Conservation (phyloP, 2,113 vertebrate genomes). For the Turdus rufiventris region DNA sequence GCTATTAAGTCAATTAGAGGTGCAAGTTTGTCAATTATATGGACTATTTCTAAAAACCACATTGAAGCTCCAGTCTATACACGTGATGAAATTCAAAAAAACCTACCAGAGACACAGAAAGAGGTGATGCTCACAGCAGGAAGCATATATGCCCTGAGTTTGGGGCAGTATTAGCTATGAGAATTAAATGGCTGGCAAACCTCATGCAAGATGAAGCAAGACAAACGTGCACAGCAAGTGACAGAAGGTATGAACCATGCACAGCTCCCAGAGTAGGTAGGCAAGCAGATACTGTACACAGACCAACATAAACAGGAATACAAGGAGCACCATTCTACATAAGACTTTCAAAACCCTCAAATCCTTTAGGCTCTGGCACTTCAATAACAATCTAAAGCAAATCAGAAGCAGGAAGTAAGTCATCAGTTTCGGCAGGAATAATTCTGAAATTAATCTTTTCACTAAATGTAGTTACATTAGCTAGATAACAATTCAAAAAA, state of each 20-base stretch:
- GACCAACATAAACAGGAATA: not conserved
- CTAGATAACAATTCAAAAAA: not conserved
- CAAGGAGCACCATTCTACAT: not conserved
- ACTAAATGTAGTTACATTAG: not conserved
- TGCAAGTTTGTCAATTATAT: slow-evolving; percentile 21
- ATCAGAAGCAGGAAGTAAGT: not conserved
- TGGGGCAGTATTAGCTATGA: not conserved
- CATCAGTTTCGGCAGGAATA: not conserved
- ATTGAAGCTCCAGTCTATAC: not conserved
- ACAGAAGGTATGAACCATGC: not conserved
- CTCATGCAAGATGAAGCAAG: not conserved
- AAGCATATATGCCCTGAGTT: not conserved
- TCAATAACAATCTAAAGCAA: not conserved
- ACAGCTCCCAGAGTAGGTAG: not conserved
- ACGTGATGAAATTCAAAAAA: not conserved
- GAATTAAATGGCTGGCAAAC: not conserved
- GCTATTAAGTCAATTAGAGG: slow-evolving; percentile 28
- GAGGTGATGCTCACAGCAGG: not conserved
- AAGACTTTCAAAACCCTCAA: not conserved
- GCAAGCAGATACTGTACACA: not conserved
- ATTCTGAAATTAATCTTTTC: not conserved
- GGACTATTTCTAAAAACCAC: slow-evolving; percentile 34
- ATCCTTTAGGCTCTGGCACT: not conserved
- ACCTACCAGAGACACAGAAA: not conserved
- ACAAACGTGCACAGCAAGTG: not conserved